phyloP scores from a whole-genome alignment of 2,888 invertebrate genomes.

The Apamea anceps region DNA sequence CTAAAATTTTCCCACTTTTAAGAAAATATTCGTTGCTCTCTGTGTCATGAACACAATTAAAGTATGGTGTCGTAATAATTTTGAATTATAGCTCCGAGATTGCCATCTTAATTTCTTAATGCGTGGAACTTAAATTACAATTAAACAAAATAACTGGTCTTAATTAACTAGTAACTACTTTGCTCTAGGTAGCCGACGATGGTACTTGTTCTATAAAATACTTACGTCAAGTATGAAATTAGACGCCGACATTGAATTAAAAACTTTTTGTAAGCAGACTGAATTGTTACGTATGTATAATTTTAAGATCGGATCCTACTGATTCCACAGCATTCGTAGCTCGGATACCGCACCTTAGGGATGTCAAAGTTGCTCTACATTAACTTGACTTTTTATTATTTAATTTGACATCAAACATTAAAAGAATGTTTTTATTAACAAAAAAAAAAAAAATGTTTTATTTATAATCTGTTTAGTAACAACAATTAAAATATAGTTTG shows the following conservation, averaged over 20 bases:
- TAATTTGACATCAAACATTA: too few relatives aligned
- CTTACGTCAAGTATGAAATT: slow-evolving; percentile 28
- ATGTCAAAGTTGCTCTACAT: slow-evolving; percentile 5
- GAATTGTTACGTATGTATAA: slow-evolving; percentile 24
- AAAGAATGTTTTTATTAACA: not conserved
- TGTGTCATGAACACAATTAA: slow-evolving; percentile 33
- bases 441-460: not conserved
- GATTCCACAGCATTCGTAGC: slow-evolving; percentile 43
- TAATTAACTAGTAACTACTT: slow-evolving; percentile 72
- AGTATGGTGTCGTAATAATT: slow-evolving; percentile 54
- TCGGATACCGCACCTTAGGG: slow-evolving; percentile 15
- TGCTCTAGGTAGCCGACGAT: slow-evolving; percentile 40
- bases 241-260: slow-evolving; percentile 33
- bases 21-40: slow-evolving; percentile 14
- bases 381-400: not conserved
- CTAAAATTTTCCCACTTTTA: not conserved
- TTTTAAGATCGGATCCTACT: slow-evolving; percentile 42
- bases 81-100: slow-evolving; percentile 67
- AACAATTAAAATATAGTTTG: not conserved
- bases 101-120: slow-evolving; percentile 72
- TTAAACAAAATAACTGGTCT: slow-evolving; percentile 70
- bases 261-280: slow-evolving; percentile 28
- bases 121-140: slow-evolving; percentile 69
- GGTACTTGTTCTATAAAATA: slow-evolving; percentile 38
- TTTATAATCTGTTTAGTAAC: too few relatives aligned